These are phyloP conservation scores for Ochropleura leucogaster DNA, from an alignment of 2,888 invertebrate species.

Conservation along the genomic window DNA sequence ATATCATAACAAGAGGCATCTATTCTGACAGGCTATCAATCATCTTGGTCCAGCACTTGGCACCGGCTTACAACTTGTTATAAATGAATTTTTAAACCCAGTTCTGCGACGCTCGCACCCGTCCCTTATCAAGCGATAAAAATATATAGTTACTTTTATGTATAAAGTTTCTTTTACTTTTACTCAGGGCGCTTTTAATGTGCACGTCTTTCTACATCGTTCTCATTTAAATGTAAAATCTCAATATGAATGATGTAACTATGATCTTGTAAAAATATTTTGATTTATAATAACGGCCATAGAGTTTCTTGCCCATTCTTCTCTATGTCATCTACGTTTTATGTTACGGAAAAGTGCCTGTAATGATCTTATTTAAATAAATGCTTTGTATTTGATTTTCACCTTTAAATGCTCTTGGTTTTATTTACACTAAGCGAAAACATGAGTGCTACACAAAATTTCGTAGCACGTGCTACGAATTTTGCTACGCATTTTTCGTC, in stretches of 20 bases:
- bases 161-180: not conserved
- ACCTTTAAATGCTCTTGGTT: slow-evolving; percentile 14
- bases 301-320: no score
- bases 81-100: slow-evolving; percentile 80
- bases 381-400: not conserved
- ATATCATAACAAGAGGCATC: slow-evolving; percentile 64
- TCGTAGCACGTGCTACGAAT: not conserved
- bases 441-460: not conserved
- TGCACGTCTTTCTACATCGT: no score
- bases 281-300: no score
- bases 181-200: no score
- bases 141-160: slow-evolving; percentile 32
- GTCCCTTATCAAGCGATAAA: slow-evolving; percentile 46
- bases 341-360: no score
- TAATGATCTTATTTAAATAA: no score
- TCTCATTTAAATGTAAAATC: no score
- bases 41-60: slow-evolving; percentile 76
- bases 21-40: slow-evolving; percentile 75
- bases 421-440: not conserved
- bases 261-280: no score
- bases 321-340: no score
- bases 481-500: not conserved
- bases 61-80: slow-evolving; percentile 75
- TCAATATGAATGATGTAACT: no score
- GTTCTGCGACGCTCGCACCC: slow-evolving; percentile 18